Percentiles rank a stretch among this genome's conserved stretches.
These are phyloP conservation scores for Holotrichia oblita DNA, from an alignment of 1,140 invertebrate species.

Conservation along the genomic window DNA sequence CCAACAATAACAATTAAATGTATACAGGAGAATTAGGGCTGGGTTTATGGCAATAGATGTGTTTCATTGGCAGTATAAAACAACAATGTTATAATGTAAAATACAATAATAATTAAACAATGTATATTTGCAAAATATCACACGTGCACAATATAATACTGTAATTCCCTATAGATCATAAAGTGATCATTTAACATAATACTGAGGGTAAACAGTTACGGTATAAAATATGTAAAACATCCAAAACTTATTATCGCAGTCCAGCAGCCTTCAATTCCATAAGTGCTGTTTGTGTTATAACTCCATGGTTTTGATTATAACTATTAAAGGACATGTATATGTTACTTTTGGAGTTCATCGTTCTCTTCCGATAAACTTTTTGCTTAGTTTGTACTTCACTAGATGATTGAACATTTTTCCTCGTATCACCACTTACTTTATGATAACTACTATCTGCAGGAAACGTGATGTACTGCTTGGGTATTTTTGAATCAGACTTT, in stretches of 20 bases:
- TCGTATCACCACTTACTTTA: slow-evolving; percentile 36
- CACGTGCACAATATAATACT: slow-evolving; percentile 38
- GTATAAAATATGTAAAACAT: slow-evolving; percentile 15
- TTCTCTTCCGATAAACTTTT: slow-evolving; percentile 39
- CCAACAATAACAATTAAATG: no score
- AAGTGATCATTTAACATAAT: slow-evolving; percentile 37
- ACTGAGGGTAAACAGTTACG: slow-evolving; percentile 12
- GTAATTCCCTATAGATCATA: slow-evolving; percentile 36
- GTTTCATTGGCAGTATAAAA: no score
- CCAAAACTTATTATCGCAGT: slow-evolving; percentile 50
- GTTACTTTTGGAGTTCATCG: slow-evolving; percentile 47
- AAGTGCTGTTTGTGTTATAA: slow-evolving; percentile 59
- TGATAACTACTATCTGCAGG: slow-evolving; percentile 12
- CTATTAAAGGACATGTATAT: slow-evolving; percentile 55
- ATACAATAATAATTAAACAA: slow-evolving; percentile 23
- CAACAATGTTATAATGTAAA: neutral
- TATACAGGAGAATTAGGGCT: no score
- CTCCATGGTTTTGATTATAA: slow-evolving; percentile 58
- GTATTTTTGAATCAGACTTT: slow-evolving; percentile 49
- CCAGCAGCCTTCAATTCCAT: slow-evolving; percentile 58
- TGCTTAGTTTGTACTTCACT: slow-evolving; percentile 46
- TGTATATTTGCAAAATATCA: slow-evolving; percentile 39
- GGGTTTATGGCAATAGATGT: no score
- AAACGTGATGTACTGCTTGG: slow-evolving; percentile 38
- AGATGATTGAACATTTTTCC: slow-evolving; percentile 42